Percentiles rank a stretch among this genome's conserved stretches.
Evolutionary conservation across 2,888 invertebrate species (phyloP).

Genomic region (Ypsolopha scabrella): DNA sequence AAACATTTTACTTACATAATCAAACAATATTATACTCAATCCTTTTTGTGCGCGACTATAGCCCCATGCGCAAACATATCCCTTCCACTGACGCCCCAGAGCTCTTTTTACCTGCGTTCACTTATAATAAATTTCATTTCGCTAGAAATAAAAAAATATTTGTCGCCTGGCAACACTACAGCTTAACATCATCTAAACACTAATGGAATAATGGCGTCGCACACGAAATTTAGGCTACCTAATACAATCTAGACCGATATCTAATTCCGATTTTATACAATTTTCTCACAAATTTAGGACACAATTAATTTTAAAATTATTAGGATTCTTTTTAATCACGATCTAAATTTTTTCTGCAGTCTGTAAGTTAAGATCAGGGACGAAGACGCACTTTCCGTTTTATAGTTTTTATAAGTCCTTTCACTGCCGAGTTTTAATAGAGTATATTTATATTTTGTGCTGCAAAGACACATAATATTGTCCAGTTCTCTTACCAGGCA

Average conservation of each 20-base stretch:
- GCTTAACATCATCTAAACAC: neutral
- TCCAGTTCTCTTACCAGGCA: slow-evolving; percentile 24
- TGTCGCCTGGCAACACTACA: neutral
- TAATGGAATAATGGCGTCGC: neutral
- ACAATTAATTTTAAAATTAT: slow-evolving; percentile 28
- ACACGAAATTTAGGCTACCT: neutral
- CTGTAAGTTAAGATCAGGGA: no score
- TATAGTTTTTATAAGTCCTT: slow-evolving; percentile 7
- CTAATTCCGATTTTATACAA: neutral
- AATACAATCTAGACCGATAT: neutral
- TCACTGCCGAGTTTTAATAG: slow-evolving; percentile 8
- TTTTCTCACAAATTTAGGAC: neutral
- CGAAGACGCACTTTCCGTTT: neutral
- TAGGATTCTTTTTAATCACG: slow-evolving; percentile 27
- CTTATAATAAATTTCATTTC: no score
- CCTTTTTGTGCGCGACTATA: no score
- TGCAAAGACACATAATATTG: slow-evolving; percentile 12
- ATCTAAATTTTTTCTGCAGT: neutral
- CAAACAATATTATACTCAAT: no score
- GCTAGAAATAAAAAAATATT: neutral
- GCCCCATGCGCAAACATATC: no score
- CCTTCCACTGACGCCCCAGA: no score
- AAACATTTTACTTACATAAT: no score
- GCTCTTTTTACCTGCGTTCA: no score
- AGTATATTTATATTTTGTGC: neutral